Base-by-base conservation (phyloP, 2,113 vertebrate genomes). In the Grus americana region DNA sequence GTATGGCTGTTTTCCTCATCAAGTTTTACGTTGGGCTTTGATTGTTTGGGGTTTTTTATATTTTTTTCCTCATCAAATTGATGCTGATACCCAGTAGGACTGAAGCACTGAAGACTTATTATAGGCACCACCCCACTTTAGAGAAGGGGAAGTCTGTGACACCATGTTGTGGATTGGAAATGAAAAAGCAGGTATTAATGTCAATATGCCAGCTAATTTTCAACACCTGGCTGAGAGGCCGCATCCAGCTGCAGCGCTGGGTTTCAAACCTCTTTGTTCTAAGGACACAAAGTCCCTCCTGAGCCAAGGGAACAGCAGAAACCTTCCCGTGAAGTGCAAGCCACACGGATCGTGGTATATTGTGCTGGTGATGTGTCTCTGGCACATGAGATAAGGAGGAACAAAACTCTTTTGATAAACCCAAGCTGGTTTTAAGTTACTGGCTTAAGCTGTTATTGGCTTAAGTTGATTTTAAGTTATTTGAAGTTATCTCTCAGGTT, bases 251-350 rank as follows among this genome's bases (percentile, higher is more conserved):
- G 44, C 12, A 5, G 29, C 1, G 7, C 2, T 34, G 59, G 52
- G 47, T 15, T 49, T 20, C 26, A 47, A 2, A 15, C 26, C 7
- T 19, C 23, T 10, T 7, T 11, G 34, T 5, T 65, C 9, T 2
- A 1, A 7, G 6, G 3, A 1, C 47, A 8, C 27, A 32, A 30
- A 18, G 18, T 23, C 36, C 52, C 16, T 50, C 40, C 14, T 24
- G 40, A 10, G 42, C 42, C 2, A 0, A 3, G 19, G 2, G 0
- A 36, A 27, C 15, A 1, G 55, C 34, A 9, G 9, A 30, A 42
- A 11, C 26, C 19, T 15, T 44, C 34, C 29, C 10, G 2, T 3
- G 1, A 44, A 47, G 30, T 38, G 21, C 61, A 61, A 15, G 19
- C 34, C 40, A 5, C 52, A 26, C 3, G 0, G 13, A 6, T 24